These are phyloP conservation scores for Cosmia pyralina DNA, from an alignment of 2,888 invertebrate species.

Conservation along the genomic window DNA sequence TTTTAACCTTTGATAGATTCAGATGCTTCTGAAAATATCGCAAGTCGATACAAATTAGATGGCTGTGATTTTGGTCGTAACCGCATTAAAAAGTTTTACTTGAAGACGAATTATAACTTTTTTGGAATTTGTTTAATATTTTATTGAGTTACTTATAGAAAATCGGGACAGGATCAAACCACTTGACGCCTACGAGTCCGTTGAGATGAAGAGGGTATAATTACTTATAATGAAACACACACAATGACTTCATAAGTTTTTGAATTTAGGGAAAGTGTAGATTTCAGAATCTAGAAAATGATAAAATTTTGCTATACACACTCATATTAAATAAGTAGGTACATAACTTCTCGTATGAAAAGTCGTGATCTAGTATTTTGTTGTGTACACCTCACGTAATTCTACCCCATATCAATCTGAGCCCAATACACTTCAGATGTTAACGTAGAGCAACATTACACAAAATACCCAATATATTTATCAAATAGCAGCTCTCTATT, in stretches of 20 bases:
- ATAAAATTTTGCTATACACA: neutral
- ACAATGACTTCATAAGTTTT: neutral
- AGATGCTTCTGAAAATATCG: slow-evolving; percentile 59
- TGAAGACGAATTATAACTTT: slow-evolving; percentile 44
- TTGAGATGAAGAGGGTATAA: slow-evolving; percentile 2
- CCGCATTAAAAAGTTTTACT: slow-evolving; percentile 50
- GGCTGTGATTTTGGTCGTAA: slow-evolving; percentile 36
- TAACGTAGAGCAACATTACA: too few relatives aligned
- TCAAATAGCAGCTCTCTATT: slow-evolving; percentile 19
- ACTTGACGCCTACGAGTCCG: slow-evolving; percentile 12
- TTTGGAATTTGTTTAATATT: slow-evolving; percentile 38
- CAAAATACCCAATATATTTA: slow-evolving; percentile 9
- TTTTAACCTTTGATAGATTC: slow-evolving; percentile 67
- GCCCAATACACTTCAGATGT: neutral
- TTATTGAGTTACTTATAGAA: slow-evolving; percentile 45
- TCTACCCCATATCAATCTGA: neutral
- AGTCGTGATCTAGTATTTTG: neutral
- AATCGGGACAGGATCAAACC: slow-evolving; percentile 25
- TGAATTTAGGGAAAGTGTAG: neutral
- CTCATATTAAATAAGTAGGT: neutral
- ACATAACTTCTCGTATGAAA: neutral
- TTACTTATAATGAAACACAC: slow-evolving; percentile 15
- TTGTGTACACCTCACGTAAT: too few relatives aligned
- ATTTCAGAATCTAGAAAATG: neutral
- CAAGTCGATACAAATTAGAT: slow-evolving; percentile 57